phyloP scores from a whole-genome alignment of 1,140 invertebrate species.

The Epicauta chinensis region DNA sequence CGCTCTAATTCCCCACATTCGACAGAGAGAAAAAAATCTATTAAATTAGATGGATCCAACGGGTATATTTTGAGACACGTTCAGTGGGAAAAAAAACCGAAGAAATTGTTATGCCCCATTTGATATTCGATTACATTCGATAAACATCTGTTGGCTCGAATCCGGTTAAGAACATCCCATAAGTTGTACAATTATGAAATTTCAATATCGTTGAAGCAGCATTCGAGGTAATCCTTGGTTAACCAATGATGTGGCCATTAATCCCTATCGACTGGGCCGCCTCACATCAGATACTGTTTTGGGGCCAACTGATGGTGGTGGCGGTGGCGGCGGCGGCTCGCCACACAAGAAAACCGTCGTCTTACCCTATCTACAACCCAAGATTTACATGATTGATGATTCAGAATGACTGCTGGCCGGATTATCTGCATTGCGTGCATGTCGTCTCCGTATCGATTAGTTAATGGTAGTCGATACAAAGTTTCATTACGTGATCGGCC shows the following conservation, averaged over 20 bases:
- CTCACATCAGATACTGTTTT: constrained; percentile 4
- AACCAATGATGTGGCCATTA: constrained; percentile 14
- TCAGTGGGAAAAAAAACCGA: no score
- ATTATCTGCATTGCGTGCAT: constrained; percentile 37
- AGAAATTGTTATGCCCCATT: no score
- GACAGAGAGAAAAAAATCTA: no score
- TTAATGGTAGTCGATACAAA: constrained; percentile 24
- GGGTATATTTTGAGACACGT: no score
- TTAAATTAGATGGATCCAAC: no score
- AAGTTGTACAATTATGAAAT: no score
- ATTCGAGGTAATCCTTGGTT: neutral
- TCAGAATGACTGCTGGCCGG: constrained; percentile 27
- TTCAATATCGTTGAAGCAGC: no score
- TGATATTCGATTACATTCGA: no score
- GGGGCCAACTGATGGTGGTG: constrained; percentile 9
- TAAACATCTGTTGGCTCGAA: no score
- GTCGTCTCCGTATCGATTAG: constrained; percentile 30
- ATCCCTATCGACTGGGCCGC: constrained; percentile 9
- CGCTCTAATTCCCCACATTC: no score
- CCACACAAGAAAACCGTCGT: constrained; percentile 10
- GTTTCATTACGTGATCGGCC: constrained; percentile 26
- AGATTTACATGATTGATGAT: constrained; percentile 35
- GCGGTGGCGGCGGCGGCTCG: constrained; percentile 8
- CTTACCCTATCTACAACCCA: constrained; percentile 4
- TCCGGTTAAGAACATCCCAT: no score